These are phyloP conservation scores for Amiota minor DNA, from an alignment of 2,888 invertebrate species.

Conservation along the genomic window DNA sequence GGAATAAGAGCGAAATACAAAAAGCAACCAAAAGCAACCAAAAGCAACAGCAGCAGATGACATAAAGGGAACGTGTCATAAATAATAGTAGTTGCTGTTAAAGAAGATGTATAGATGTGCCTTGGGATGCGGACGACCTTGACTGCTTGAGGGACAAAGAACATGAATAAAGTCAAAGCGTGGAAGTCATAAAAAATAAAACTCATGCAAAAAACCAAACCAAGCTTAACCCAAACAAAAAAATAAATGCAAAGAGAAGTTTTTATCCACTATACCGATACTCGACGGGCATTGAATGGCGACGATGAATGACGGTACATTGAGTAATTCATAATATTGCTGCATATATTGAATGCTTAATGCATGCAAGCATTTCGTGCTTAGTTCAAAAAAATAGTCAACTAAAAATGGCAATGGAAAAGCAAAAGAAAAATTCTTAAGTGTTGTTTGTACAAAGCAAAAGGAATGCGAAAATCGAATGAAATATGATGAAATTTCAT, in stretches of 20 bases:
- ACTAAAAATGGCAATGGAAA: background rate
- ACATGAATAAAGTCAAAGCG: background rate
- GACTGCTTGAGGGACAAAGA: background rate
- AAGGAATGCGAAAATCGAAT: no score
- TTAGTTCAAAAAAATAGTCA: background rate
- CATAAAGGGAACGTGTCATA: conserved; percentile 11
- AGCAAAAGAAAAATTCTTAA: background rate
- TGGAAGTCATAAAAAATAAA: background rate
- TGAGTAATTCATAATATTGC: conserved; percentile 9
- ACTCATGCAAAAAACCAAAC: background rate
- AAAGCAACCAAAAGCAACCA: conserved; percentile 8
- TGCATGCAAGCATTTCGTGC: background rate
- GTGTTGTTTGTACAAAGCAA: background rate
- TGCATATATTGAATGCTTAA: background rate
- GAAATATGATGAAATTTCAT: background rate
- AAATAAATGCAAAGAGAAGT: background rate
- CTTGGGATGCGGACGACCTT: background rate
- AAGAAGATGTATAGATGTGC: no score
- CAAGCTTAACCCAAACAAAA: background rate
- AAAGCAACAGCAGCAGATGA: background rate
- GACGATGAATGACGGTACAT: background rate
- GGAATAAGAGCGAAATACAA: background rate
- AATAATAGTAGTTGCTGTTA: background rate
- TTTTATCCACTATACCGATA: background rate
- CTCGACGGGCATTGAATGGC: background rate